Base-by-base conservation (phyloP, 1,140 invertebrate genomes). In the Archegozetes longisetosus region DNA sequence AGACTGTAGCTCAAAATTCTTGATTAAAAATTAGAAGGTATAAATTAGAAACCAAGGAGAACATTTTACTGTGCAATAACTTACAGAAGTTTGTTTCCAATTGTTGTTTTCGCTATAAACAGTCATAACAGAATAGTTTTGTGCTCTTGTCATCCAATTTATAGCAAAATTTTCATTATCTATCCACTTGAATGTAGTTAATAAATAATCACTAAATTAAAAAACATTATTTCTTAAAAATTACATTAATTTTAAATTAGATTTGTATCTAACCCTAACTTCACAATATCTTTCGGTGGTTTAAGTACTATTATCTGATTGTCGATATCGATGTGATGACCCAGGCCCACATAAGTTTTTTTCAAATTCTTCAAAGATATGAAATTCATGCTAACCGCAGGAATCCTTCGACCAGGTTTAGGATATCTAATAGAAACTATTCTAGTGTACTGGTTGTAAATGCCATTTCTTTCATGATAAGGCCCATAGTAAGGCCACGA, bases 391-490 rank as follows among this genome's bases (percentile, higher is more conserved):
- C 20, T 24, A 27, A 58, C 64, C 55, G 56, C 59, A 14, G 66
- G 66, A 56, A 62, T 66, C 3, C 56, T 47, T 49, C 56, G 50
- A 32, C 66, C 66, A 13, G 66, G 64, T 47, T 64, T 63, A 29
- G 63, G 62, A 52, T 64, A 64, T 2, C 57, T 46, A 22, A 64
- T 54, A 14, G 57, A 50, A 24, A 22, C 17, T 22, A 58, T 3
- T 2, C 13, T 13, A 20, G 57, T 40, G 27, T 58, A 58, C 25
- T 58, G 57, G 17, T 51, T 50, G 2, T n/a, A 50, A 14, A 22
- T 48, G n/a, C n/a, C n/a, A n/a, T n/a, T n/a, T 22, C 20, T 47
- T 27, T 57, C 48, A 2, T 4, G 48, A 28, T 57, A 57, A 9
- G 63, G 61, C 9, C 66, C 64, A 58, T 67, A 68, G 47, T 48